These are phyloP conservation scores for Blastobasis adustella DNA, from an alignment of 2,888 invertebrate species.

Conservation along the genomic window DNA sequence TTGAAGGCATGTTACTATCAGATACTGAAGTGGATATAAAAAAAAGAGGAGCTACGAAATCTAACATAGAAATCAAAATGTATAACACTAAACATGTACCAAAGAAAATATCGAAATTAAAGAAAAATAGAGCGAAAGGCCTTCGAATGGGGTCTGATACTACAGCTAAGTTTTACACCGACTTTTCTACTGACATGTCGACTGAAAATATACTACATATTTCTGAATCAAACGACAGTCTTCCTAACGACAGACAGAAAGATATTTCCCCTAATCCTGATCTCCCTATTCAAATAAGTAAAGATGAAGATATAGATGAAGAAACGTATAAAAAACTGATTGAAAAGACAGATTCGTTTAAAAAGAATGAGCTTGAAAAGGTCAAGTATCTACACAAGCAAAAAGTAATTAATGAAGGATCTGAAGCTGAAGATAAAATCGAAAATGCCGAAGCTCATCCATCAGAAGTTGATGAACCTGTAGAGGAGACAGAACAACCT, in stretches of 20 bases:
- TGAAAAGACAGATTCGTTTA: conserved; percentile 71
- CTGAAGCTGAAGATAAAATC: conserved; percentile 52
- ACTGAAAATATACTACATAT: conserved; percentile 77
- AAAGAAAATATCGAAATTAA: conserved; percentile 81
- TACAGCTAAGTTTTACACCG: conserved; percentile 80
- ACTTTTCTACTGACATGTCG: conserved; percentile 77
- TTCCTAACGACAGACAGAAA: conserved; percentile 58
- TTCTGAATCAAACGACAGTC: conserved; percentile 79
- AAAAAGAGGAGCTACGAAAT: conserved; percentile 36
- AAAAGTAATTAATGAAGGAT: conserved; percentile 62
- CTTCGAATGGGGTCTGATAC: conserved; percentile 63
- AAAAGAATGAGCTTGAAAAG: conserved; percentile 68
- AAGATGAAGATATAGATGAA: conserved; percentile 65
- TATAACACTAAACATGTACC: conserved; percentile 81
- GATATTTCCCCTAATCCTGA: conserved; percentile 23
- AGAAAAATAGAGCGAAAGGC: conserved; percentile 77
- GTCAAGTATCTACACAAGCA: conserved; percentile 66
- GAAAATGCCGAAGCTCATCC: conserved; percentile 28
- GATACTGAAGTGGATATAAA: conserved; percentile 52
- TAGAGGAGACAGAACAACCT: conserved; percentile 70
- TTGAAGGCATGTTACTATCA: conserved; percentile 43
- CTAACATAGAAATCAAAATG: conserved; percentile 72
- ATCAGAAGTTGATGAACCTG: conserved; percentile 36
- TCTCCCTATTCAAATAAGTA: conserved; percentile 42
- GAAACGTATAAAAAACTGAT: conserved; percentile 65